Percentiles rank a stretch among this genome's conserved stretches.
Evolutionary conservation across 2,113 vertebrate species (phyloP).

Genomic region (Amphiprion ocellaris): DNA sequence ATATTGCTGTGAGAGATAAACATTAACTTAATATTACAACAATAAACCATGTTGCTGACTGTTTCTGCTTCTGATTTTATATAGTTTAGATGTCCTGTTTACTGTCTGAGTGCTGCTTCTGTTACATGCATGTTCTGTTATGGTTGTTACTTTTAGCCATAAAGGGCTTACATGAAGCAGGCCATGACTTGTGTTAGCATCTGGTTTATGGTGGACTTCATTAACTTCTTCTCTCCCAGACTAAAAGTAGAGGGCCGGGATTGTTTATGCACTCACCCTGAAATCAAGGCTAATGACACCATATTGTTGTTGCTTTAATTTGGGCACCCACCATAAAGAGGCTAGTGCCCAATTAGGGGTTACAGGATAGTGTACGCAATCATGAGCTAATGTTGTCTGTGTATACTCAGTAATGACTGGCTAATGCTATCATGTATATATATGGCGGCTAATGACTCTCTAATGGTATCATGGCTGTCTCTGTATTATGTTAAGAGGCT

Average conservation of each 20-base stretch:
- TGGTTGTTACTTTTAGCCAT: too few relatives aligned
- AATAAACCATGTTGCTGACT: background rate
- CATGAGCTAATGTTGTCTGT: conserved; percentile 63
- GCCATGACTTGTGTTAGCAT: background rate
- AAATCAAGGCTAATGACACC: conserved; percentile 50
- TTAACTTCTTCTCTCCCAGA: background rate
- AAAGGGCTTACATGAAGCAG: too few relatives aligned
- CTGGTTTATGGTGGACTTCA: background rate
- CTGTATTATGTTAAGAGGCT: conserved; percentile 81
- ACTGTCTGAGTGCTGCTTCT: background rate
- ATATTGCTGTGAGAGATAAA: background rate
- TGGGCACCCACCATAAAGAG: conserved; percentile 42
- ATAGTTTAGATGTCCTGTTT: background rate
- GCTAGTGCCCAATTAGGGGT: conserved; percentile 59
- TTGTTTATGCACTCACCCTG: conserved; percentile 38
- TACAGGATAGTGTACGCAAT: conserved; percentile 54
- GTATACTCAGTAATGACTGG: conserved; percentile 68
- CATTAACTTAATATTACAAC: background rate
- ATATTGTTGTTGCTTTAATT: conserved; percentile 53
- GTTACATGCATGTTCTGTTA: background rate
- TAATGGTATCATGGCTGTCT: conserved; percentile 77
- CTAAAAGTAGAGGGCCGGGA: conserved; percentile 5
- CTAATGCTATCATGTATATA: conserved; percentile 79
- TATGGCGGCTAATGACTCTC: conserved; percentile 76
- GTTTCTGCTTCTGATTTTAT: background rate